These are phyloP conservation scores for Actinemys pallida DNA, from an alignment of 2,113 vertebrate genomes.

Conservation along the genomic window DNA sequence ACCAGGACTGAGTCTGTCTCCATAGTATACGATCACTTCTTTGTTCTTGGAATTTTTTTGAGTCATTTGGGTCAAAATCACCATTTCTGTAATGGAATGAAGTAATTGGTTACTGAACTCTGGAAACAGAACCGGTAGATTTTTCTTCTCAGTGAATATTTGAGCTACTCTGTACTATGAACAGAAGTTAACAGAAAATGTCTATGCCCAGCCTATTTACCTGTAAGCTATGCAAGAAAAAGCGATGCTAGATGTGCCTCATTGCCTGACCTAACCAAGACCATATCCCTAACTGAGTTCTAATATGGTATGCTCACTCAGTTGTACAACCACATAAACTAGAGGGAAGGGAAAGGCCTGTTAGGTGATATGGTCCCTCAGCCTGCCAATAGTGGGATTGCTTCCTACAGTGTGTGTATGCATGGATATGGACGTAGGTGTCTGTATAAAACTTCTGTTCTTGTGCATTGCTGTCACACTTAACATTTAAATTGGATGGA, in stretches of 20 bases:
- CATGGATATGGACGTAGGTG: not conserved
- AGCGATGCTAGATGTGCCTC: not conserved
- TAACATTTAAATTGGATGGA: not conserved
- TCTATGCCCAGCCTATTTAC: not conserved
- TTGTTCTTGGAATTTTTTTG: not conserved
- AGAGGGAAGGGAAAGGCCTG: not conserved
- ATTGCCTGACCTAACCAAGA: not conserved
- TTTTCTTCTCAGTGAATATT: not conserved
- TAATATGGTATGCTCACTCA: not conserved
- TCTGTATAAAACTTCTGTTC: not conserved
- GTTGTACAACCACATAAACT: not conserved
- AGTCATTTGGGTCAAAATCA: not conserved
- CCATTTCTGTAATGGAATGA: not conserved
- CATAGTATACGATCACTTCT: not conserved
- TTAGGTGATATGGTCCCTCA: not conserved
- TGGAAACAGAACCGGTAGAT: not conserved
- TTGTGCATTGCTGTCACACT: not conserved
- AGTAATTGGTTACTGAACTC: not conserved
- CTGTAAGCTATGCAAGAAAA: rapidly evolving
- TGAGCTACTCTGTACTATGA: not conserved
- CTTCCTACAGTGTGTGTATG: not conserved
- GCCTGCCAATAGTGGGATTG: not conserved
- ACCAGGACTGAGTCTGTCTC: not conserved
- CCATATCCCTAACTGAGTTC: not conserved
- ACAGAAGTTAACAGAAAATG: not conserved